Evolutionary conservation across 2,888 invertebrate species (phyloP).

Genomic region (Parnassius mnemosyne): DNA sequence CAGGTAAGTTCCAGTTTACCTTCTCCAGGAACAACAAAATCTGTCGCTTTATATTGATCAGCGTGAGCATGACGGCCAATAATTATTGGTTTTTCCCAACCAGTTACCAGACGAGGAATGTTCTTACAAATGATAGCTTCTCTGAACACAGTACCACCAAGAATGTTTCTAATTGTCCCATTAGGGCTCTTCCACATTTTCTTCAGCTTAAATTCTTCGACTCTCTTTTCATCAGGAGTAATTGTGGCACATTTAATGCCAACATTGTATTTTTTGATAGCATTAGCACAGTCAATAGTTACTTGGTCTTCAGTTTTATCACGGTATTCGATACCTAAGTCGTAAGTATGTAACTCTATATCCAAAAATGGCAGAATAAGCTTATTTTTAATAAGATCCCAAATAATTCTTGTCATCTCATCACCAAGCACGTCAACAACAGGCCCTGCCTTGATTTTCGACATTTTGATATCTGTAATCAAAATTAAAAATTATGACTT

Average conservation of each 20-base stretch:
- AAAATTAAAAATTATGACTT: constrained; percentile 11
- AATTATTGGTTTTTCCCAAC: constrained; percentile 98
- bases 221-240: constrained; percentile 97
- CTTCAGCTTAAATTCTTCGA: constrained; percentile 93
- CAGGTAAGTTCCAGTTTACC: constrained; percentile 94
- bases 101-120: constrained; percentile 95
- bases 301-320: constrained; percentile 97
- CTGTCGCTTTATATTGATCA: constrained; percentile 98
- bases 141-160: constrained; percentile 91
- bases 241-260: constrained; percentile 99
- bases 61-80: constrained; percentile 99
- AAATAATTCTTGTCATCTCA: constrained; percentile 98
- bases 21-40: constrained; percentile 95
- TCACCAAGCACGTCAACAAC: constrained; percentile 97
- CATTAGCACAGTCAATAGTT: constrained; percentile 97
- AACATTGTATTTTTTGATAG: constrained; percentile 97
- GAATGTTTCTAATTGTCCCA: constrained; percentile 92
- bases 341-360: constrained; percentile 95
- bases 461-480: constrained; percentile 56
- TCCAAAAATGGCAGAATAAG: constrained; percentile 97
- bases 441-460: constrained; percentile 89
- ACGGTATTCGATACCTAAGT: constrained; percentile 96
- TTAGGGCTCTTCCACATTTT: constrained; percentile 96
- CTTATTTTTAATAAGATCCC: constrained; percentile 98
- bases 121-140: constrained; percentile 95